A percentile compares a stretch with the other conserved stretches of the same genome.
These are phyloP conservation scores for Acanthosepion esculentum DNA, from an alignment of 2,888 invertebrate genomes.

Conservation along the genomic window DNA sequence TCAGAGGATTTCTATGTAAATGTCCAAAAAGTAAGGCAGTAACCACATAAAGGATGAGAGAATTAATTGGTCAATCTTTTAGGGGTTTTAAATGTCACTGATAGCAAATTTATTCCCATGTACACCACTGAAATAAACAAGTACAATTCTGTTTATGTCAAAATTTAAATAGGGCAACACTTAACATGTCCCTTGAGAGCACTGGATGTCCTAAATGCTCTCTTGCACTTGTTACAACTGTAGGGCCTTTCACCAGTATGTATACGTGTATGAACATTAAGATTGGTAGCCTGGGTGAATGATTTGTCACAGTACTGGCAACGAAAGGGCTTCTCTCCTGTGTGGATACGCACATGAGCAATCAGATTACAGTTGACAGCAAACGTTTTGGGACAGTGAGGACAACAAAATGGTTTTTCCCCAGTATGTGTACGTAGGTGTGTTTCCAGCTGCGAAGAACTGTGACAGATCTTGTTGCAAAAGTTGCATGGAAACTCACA, in stretches of 20 bases:
- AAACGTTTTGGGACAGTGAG: constrained; percentile 34
- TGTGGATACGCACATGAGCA: constrained; percentile 36
- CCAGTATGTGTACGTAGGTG: constrained; percentile 24
- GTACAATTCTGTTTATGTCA: background rate
- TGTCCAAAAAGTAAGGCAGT: background rate
- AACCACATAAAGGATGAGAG: background rate
- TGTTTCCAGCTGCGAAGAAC: background rate
- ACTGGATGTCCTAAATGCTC: background rate
- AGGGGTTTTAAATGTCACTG: background rate
- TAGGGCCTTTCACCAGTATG: constrained; percentile 35
- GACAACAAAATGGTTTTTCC: background rate
- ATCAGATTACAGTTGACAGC: constrained; percentile 39
- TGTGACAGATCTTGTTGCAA: background rate
- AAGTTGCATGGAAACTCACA: constrained; percentile 25
- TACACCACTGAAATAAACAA: background rate
- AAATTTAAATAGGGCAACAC: background rate
- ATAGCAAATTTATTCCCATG: background rate
- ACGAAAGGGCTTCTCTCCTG: background rate
- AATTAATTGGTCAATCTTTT: background rate
- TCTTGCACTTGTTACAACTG: constrained; percentile 34
- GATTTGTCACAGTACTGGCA: constrained; percentile 38
- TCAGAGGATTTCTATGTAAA: background rate
- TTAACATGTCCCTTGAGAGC: constrained; percentile 39
- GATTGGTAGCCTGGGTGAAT: constrained; percentile 25
- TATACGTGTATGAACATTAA: constrained; percentile 39